Conservation (phyloP, 64 coral and sea anemone genomes). For the Montipora efflorescens region DNA sequence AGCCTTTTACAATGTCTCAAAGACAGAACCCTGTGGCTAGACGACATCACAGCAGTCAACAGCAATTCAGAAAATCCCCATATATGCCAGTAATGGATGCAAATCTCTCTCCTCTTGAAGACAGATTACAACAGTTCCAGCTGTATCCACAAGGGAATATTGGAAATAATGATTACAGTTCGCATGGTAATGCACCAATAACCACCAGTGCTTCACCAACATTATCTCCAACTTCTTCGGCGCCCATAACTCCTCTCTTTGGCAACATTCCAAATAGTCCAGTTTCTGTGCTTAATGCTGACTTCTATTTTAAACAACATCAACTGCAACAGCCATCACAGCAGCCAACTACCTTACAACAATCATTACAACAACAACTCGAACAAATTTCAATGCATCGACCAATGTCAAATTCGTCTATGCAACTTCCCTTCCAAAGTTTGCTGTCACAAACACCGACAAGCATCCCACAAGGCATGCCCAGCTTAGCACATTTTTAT, state of each 20-base stretch:
- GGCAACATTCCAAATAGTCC: conserved; percentile 53
- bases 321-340: conserved; percentile 22
- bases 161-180: conserved; percentile 46
- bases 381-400: conserved; percentile 58
- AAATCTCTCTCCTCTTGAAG: conserved; percentile 63
- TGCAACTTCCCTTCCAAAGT: conserved; percentile 49
- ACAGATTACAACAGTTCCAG: conserved; percentile 73
- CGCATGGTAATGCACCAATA: conserved; percentile 34
- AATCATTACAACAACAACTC: conserved; percentile 45
- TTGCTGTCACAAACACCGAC: conserved; percentile 40
- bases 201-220: conserved; percentile 68
- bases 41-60: conserved; percentile 45
- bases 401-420: conserved; percentile 37
- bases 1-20: conserved; percentile 40
- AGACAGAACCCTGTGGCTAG: conserved; percentile 44
- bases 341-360: background rate
- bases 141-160: conserved; percentile 41
- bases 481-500: conserved; percentile 55
- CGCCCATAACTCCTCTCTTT: conserved; percentile 69
- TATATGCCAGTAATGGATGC: conserved; percentile 38
- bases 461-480: conserved; percentile 15
- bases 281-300: conserved; percentile 19
- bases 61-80: conserved; percentile 47
- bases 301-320: conserved; percentile 55
- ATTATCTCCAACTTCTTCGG: conserved; percentile 58